These are phyloP conservation scores for Lasioglossum leucozonium DNA, from an alignment of 2,888 invertebrate species.

Conservation along the genomic window DNA sequence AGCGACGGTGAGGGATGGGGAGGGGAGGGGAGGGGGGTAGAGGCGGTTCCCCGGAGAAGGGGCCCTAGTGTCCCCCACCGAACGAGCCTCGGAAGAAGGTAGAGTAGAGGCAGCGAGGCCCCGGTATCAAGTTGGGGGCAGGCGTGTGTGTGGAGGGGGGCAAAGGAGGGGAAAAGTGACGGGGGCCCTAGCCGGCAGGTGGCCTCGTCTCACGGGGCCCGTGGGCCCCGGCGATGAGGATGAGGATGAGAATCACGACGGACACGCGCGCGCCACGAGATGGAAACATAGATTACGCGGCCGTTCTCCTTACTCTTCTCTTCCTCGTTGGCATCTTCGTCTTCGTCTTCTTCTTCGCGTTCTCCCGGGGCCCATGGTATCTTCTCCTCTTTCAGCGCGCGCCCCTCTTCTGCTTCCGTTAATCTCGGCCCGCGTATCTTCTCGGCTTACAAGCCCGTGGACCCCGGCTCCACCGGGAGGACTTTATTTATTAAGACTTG, in stretches of 20 bases:
- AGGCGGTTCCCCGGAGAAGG: slow-evolving; percentile 55
- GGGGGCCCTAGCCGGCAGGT: slow-evolving; percentile 77
- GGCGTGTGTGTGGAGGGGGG: slow-evolving; percentile 15
- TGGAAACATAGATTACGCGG: slow-evolving; percentile 81
- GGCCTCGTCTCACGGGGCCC: slow-evolving; percentile 78
- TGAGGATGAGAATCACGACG: slow-evolving; percentile 81
- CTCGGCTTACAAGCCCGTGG: slow-evolving; percentile 63
- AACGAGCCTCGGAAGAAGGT: slow-evolving; percentile 16
- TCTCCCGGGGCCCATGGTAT: slow-evolving; percentile 58
- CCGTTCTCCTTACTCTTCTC: slow-evolving; percentile 66
- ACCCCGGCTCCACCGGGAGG: slow-evolving; percentile 49
- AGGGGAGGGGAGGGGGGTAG: slow-evolving; percentile 44
- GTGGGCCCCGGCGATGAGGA: slow-evolving; percentile 52
- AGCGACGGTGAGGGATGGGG: slow-evolving; percentile 35
- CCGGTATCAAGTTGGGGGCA: neutral
- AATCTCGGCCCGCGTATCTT: slow-evolving; percentile 70
- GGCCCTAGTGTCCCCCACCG: slow-evolving; percentile 53
- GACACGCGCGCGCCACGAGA: slow-evolving; percentile 84
- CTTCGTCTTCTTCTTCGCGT: slow-evolving; percentile 45
- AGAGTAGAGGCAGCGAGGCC: slow-evolving; percentile 8
- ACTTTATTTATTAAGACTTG: slow-evolving; percentile 73
- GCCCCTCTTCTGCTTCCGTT: slow-evolving; percentile 64
- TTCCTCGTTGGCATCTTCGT: slow-evolving; percentile 70
- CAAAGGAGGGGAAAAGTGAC: slow-evolving; percentile 28
- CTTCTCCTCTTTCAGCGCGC: slow-evolving; percentile 61